Evolutionary conservation across 2,797 vertebrate genomes (phyloP).

Genomic region (Peromyscus attwateri): DNA sequence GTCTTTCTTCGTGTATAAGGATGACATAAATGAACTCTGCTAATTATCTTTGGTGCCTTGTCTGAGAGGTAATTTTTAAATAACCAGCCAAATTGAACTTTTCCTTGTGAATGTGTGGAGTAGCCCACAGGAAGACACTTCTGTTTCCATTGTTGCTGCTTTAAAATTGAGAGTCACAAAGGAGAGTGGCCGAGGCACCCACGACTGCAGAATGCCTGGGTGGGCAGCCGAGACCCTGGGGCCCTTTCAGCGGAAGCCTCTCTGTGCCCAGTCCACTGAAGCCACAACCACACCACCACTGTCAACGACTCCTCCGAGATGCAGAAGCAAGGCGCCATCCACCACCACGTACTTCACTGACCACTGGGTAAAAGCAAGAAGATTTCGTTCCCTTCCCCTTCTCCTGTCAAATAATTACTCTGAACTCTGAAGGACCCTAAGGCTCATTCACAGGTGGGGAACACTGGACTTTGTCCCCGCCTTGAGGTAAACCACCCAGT

Average conservation of each 20-base stretch:
- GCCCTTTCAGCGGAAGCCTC: not conserved
- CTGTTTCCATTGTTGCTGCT: not conserved
- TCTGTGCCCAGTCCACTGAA: not conserved
- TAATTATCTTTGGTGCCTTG: constrained; percentile 50
- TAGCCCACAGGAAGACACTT: not conserved
- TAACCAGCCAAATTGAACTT: constrained; percentile 54
- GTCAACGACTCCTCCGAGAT: not conserved
- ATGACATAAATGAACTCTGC: constrained; percentile 31
- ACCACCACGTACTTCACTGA: not conserved
- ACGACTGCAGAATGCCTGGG: not conserved
- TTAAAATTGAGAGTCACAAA: not conserved
- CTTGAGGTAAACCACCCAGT: not conserved
- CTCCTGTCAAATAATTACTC: not conserved
- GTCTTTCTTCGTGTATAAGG: constrained; percentile 3
- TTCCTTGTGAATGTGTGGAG: constrained; percentile 49
- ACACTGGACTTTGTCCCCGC: not conserved
- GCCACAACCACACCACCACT: not conserved
- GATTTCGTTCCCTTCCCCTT: not conserved
- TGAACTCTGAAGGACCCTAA: not conserved
- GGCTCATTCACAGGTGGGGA: not conserved
- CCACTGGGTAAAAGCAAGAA: not conserved
- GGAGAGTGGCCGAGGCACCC: not conserved
- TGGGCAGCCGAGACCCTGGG: not conserved
- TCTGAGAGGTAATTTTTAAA: constrained; percentile 32
- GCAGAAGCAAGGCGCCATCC: not conserved